phyloP scores from a whole-genome alignment of 2,113 vertebrate species.

The Trichomycterus rosablanca region DNA sequence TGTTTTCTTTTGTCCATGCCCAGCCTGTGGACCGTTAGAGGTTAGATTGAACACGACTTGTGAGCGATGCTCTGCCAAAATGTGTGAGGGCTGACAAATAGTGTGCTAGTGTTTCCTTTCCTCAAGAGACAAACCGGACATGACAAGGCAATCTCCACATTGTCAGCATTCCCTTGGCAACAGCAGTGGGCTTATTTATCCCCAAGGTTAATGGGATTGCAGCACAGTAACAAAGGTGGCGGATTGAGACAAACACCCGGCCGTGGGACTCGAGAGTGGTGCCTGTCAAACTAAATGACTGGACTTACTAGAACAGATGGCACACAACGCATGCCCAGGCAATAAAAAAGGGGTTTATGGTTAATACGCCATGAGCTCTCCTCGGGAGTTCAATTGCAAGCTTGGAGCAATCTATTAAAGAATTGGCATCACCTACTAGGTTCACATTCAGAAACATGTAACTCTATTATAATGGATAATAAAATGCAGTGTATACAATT shows the following conservation, averaged over 20 bases:
- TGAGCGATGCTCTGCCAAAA: conserved; percentile 54
- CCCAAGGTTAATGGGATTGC: conserved; percentile 74
- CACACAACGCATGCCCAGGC: conserved; percentile 29
- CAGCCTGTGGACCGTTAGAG: conserved; percentile 47
- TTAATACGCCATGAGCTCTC: conserved; percentile 9
- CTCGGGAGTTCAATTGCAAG: background rate
- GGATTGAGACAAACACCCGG: conserved; percentile 64
- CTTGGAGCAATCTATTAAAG: conserved; percentile 5
- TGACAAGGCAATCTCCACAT: conserved; percentile 73
- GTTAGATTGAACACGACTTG: conserved; percentile 56
- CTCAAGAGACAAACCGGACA: conserved; percentile 68
- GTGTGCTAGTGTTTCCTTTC: conserved; percentile 59
- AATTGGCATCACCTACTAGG: conserved; percentile 6
- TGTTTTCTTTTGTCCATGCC: conserved; percentile 51
- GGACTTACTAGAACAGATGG: conserved; percentile 32
- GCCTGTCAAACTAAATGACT: conserved; percentile 42
- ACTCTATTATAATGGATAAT: too few relatives aligned
- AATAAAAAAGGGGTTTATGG: conserved; percentile 19
- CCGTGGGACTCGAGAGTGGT: conserved; percentile 62
- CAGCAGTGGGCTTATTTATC: conserved; percentile 65
- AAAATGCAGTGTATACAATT: too few relatives aligned
- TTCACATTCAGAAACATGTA: too few relatives aligned
- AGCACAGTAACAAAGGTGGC: conserved; percentile 63
- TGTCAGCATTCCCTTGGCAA: conserved; percentile 67
- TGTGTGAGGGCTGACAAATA: conserved; percentile 63